These are phyloP conservation scores for Mugil cephalus DNA, from an alignment of 2,113 vertebrate species.

Conservation along the genomic window DNA sequence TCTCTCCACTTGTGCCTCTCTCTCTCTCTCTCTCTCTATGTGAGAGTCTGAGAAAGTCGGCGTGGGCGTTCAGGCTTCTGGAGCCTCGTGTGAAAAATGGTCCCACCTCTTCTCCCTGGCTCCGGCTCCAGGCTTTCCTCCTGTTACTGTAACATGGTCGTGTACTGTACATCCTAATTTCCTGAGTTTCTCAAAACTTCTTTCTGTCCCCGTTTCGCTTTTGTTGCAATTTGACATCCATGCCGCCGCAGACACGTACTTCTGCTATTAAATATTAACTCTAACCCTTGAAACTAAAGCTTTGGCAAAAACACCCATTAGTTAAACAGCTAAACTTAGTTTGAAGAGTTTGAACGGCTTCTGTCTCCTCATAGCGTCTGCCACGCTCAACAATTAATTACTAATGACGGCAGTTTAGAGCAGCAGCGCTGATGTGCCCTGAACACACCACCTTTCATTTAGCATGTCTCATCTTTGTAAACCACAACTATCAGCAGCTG, in stretches of 20 bases:
- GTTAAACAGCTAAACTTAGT: no score
- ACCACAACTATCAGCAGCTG: slow-evolving; percentile 25
- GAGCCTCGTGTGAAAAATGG: slow-evolving; percentile 58
- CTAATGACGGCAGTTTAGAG: slow-evolving; percentile 8
- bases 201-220: slow-evolving; percentile 19
- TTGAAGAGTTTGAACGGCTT: no score
- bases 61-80: slow-evolving; percentile 68
- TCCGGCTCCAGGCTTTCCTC: slow-evolving; percentile 41
- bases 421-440: background rate
- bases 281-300: no score
- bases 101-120: slow-evolving; percentile 49
- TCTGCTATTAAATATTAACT: no score
- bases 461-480: slow-evolving; percentile 25
- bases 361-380: no score
- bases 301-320: no score
- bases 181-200: slow-evolving; percentile 23
- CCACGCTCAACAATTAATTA: background rate
- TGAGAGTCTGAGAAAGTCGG: slow-evolving; percentile 66
- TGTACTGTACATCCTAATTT: slow-evolving; percentile 26
- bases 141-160: slow-evolving; percentile 26
- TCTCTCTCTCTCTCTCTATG: background rate
- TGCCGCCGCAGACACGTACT: background rate
- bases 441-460: slow-evolving; percentile 35
- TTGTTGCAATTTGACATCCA: background rate
- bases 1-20: slow-evolving; percentile 19